These are phyloP conservation scores for Chironex yamaguchii DNA, from an alignment of 30 jellyfish, hydroid and myxozoan genomes.

Conservation along the genomic window DNA sequence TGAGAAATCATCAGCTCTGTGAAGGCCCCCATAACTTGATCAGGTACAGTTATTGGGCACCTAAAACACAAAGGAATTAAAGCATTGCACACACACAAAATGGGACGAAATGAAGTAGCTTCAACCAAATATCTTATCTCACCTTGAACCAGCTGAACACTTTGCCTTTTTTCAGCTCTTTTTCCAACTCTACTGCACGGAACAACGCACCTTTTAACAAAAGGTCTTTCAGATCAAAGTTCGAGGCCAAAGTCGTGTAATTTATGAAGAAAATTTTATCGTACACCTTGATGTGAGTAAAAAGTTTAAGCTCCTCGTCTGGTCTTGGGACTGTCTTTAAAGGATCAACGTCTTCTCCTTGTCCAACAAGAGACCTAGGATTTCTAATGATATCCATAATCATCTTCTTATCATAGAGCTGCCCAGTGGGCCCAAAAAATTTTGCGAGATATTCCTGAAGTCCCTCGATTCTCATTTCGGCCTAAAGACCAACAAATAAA, in stretches of 20 bases:
- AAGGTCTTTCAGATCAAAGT: slow-evolving; percentile 17
- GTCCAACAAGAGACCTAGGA: background rate
- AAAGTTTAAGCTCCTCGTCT: slow-evolving; percentile 42
- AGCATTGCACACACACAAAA: too few species aligned
- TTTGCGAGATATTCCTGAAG: slow-evolving; percentile 55
- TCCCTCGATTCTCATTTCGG: slow-evolving; percentile 66
- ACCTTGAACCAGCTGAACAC: slow-evolving; percentile 52
- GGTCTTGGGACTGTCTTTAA: slow-evolving; percentile 38
- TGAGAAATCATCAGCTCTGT: too few species aligned
- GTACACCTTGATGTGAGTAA: slow-evolving; percentile 41
- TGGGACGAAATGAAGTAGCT: too few species aligned
- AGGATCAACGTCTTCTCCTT: background rate
- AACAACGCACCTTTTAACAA: slow-evolving; percentile 4
- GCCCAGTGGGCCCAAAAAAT: slow-evolving; percentile 61
- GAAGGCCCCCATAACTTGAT: too few species aligned
- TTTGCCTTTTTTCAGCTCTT: slow-evolving; percentile 56
- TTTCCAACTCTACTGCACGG: slow-evolving; percentile 22
- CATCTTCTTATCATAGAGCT: slow-evolving; percentile 3
- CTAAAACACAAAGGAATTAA: too few species aligned
- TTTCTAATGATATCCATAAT: slow-evolving; percentile 13
- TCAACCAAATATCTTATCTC: background rate
- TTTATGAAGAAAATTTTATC: slow-evolving; percentile 48
- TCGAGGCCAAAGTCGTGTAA: slow-evolving; percentile 28
- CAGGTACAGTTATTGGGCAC: too few species aligned
- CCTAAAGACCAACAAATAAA: background rate